Base-by-base conservation (phyloP, 2,888 invertebrate genomes). In the Drosophila lutescens region DNA sequence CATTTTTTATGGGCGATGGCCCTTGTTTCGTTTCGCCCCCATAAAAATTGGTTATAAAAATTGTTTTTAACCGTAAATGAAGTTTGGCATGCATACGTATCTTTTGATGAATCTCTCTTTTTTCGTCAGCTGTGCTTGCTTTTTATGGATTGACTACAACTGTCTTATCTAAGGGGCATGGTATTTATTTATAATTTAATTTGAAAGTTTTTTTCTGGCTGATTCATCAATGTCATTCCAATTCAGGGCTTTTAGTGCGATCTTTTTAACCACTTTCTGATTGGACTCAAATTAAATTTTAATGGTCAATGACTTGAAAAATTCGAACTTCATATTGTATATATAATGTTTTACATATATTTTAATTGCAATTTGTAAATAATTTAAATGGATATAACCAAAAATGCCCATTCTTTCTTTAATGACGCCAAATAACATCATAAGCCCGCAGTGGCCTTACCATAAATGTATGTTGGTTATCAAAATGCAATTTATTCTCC, bases 11-110 rank as follows among this genome's bases (percentile, higher is more conserved):
- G 84, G 60, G 66, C 58, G 57, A 41, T 62, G 15, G 30, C 15
- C 47, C 47, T 47, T 36, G 41, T 10, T 51, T 40, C 54, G 32
- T 32, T 58, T 51, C 38, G 65, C 43, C 44, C 68, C 66, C 74
- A 80, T 82, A 80, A 82, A 86, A 82, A 82, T 82, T 76, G 82
- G 82, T 82, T 82, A 80, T 86, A 86, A 82, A 82, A 83, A 55
- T 65, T 65, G 86, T 80, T 80, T 86, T 82, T 80, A 67, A 81
- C 81, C 75, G 82, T 80, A 72, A 84, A 86, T 80, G 69, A 84
- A 81, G 85, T 81, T 84, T 70, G 72, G 63, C 72, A 61, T 26
- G n/a, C 43, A 38, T 68, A 23, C 34, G 40, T 71, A 56, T 86
- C 65, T 84, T 77, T 84, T 84, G 84, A 83, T 84, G 85, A 80